These are phyloP conservation scores for Anseranas semipalmata DNA, from an alignment of 2,113 vertebrate species.

Conservation along the genomic window DNA sequence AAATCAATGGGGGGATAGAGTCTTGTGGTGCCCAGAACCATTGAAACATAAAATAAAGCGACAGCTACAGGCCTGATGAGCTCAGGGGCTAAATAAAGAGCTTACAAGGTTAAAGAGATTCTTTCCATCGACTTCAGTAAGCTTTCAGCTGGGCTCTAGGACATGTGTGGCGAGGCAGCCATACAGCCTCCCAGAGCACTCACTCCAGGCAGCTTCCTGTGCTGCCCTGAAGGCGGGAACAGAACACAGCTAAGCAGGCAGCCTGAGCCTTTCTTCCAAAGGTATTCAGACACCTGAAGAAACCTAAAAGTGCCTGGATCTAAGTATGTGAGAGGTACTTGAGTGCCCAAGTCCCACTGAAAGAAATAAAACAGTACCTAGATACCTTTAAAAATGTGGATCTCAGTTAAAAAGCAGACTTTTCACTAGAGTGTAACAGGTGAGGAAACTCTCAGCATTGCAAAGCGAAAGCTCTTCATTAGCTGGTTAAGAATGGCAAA, in stretches of 20 bases:
- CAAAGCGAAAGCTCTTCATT: neutral
- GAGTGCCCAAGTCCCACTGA: neutral
- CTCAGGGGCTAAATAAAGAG: slow-evolving; percentile 38
- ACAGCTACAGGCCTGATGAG: neutral
- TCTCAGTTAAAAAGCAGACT: neutral
- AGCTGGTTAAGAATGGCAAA: neutral
- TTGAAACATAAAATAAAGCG: slow-evolving; percentile 22
- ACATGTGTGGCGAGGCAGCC: neutral
- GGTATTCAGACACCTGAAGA: neutral
- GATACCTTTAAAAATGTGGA: neutral
- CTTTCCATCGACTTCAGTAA: neutral
- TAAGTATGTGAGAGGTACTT: neutral
- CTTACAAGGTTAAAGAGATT: slow-evolving; percentile 53
- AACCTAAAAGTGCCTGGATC: neutral
- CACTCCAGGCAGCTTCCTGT: neutral
- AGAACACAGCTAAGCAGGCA: neutral
- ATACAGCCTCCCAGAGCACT: neutral
- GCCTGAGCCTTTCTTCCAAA: neutral
- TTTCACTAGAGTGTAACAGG: neutral
- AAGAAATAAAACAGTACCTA: neutral
- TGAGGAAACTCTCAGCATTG: neutral
- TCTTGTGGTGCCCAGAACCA: neutral
- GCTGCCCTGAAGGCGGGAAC: neutral
- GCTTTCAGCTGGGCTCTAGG: neutral
- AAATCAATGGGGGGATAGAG: neutral